Evolutionary conservation across 2,888 invertebrate genomes (phyloP), one percentile per base, ranked within the genome.

Genomic region (Mythimna lalbum): DNA sequence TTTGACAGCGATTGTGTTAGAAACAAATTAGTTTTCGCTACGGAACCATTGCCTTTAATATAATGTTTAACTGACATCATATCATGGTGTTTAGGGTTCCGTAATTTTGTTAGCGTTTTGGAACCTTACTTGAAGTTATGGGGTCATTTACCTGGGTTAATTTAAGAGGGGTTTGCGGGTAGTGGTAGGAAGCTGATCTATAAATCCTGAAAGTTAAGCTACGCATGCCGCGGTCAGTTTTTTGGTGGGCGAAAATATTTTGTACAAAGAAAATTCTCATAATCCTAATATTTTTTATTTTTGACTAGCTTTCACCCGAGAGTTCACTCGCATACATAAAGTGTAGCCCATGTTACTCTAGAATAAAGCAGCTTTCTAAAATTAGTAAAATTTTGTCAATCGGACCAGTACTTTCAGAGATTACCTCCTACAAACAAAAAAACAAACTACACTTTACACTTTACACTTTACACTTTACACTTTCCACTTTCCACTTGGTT

Each of bases 1-100:
- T 73, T 62, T 81, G 87, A 86, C 86, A 84, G 78, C 63, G 67
- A 81, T 82, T 83, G 80, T 83, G 76, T 69, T 63, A 65, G 67
- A 56, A 68, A 59, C 74, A 83, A 84, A 86, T 86, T 84, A 85
- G 82, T 80, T 83, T 80, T 52, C 63, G 59, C 50, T 72, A 66
- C 72, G 36, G 65, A 70, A 69, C 78, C 80, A 63, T 78, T 76
- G 60, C 72, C 72, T 75, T 73, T 75, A 82, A 69, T 69, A 82
- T 65, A 65, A 80, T 82, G 64, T 66, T 57, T 60, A 66, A 55
- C 60, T 63, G 56, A 63, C 75, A 64, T 70, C 61, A 66, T 78
- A 78, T 73, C 78, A 67, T 71, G 63, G 66, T 72, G 72, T 72
- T 76, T 76, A 70, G 65, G 66, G 63, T 33, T 47, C 65, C 62